Conservation (phyloP, 1,140 invertebrate genomes). For the Samia ricini region DNA sequence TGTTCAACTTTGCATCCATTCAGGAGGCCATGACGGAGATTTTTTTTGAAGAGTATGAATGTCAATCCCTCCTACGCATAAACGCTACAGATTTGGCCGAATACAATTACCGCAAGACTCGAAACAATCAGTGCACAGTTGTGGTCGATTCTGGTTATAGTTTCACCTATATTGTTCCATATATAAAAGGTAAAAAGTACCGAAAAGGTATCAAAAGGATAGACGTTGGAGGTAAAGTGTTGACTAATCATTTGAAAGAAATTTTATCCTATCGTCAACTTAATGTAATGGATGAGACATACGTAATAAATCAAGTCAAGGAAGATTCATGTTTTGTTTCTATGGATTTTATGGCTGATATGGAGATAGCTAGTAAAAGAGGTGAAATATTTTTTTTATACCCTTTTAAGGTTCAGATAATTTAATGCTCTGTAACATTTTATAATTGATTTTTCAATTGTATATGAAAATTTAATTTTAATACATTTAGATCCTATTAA, state of each 20-base stretch:
- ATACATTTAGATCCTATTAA: too few relatives aligned
- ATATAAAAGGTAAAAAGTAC: slow-evolving; percentile 92
- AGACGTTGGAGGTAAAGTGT: slow-evolving; percentile 96
- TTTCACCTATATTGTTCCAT: slow-evolving; percentile 97
- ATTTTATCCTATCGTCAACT: slow-evolving; percentile 97
- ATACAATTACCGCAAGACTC: slow-evolving; percentile 80
- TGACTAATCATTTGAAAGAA: slow-evolving; percentile 99
- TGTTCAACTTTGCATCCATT: slow-evolving; percentile 95
- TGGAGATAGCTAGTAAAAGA: slow-evolving; percentile 86
- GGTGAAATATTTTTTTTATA: slow-evolving; percentile 32
- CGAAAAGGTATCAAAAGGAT: slow-evolving; percentile 89
- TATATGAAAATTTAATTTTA: too few relatives aligned
- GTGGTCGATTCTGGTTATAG: slow-evolving; percentile 97
- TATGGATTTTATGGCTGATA: slow-evolving; percentile 90
- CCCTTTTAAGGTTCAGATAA: too few relatives aligned
- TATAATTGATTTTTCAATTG: too few relatives aligned
- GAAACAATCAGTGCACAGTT: slow-evolving; percentile 85
- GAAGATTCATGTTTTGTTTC: slow-evolving; percentile 98
- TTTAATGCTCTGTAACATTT: too few relatives aligned
- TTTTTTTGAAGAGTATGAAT: slow-evolving; percentile 98
- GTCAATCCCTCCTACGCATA: slow-evolving; percentile 88
- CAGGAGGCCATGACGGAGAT: slow-evolving; percentile 97
- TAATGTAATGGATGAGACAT: slow-evolving; percentile 99
- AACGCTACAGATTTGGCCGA: slow-evolving; percentile 86
- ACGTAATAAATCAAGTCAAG: slow-evolving; percentile 99